Conservation (phyloP, 1,140 invertebrate species). For the Lucilia cuprina region DNA sequence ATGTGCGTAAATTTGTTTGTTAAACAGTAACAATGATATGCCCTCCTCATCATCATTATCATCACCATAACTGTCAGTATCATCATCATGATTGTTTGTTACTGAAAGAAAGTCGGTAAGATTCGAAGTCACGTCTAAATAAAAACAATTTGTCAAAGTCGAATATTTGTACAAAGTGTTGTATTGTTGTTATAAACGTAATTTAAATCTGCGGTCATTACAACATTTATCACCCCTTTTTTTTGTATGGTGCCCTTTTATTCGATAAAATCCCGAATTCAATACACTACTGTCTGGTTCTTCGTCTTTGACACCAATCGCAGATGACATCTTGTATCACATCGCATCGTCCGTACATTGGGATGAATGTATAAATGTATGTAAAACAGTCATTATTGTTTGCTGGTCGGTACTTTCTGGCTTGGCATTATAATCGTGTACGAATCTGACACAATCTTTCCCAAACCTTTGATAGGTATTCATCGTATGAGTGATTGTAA, state of each 20-base stretch:
- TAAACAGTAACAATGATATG: neutral
- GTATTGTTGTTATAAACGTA: constrained; percentile 26
- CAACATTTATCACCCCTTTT: constrained; percentile 32
- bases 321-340: neutral
- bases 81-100: neutral
- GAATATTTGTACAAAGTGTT: constrained; percentile 25
- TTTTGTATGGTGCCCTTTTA: neutral
- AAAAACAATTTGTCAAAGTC: constrained; percentile 31
- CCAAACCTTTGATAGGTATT: neutral
- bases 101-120: neutral
- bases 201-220: constrained; percentile 32
- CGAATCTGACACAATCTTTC: neutral
- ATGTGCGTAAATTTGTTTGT: neutral
- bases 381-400: neutral
- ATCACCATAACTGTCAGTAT: neutral
- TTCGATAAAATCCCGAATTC: neutral
- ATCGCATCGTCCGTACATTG: no score
- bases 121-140: constrained; percentile 14
- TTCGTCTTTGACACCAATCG: neutral
- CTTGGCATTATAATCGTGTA: neutral
- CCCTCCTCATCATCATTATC: neutral
- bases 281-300: constrained; percentile 4
- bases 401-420: no score
- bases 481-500: neutral
- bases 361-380: neutral